Evolutionary conservation across 1,140 invertebrate species (phyloP), one percentile per base, ranked within the genome.

Genomic region (Spodoptera frugiperda): DNA sequence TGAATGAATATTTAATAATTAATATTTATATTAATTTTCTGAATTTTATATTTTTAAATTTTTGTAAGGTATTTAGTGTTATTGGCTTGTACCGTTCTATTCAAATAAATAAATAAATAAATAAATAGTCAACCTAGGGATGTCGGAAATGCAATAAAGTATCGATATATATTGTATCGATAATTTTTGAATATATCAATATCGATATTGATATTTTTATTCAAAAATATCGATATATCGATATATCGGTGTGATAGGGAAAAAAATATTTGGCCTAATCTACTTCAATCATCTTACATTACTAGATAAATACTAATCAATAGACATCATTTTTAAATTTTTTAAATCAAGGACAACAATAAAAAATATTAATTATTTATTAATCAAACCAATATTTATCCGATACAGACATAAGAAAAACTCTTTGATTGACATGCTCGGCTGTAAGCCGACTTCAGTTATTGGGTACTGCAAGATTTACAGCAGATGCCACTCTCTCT

Each of bases 361-460:
- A 51, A 51, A 49, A 51, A 14, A n/a, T 51, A 51, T 51, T 51
- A 51, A n/a, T 51, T 51, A 51, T 51, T 51, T 78, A 76, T 85
- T 79, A 81, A 78, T 79, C 63, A 81, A 82, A 83, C 82, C 83
- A 84, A 79, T 84, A 83, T 79, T 84, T 81, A 67, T 84, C 78
- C 53, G 77, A 82, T 84, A 86, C 51, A 72, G 86, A 83, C 78
- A 83, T 78, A 54, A 83, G 78, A 82, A 87, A 80, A 68, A 85
- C 83, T 81, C 79, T 85, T 63, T 81, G 71, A 55, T 84, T 84
- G 78, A 86, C 51, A 54, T 85, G 82, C 74, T 84, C 82, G 39
- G 77, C 78, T 81, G 86, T 86, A 67, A 80, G 77, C 68, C 84
- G 73, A 68, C 81, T 83, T 80, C 84, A 82, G 46, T 82, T 83